Evolutionary conservation across 1,140 invertebrate genomes (phyloP).

Genomic region (Drosophila parabipectinata): DNA sequence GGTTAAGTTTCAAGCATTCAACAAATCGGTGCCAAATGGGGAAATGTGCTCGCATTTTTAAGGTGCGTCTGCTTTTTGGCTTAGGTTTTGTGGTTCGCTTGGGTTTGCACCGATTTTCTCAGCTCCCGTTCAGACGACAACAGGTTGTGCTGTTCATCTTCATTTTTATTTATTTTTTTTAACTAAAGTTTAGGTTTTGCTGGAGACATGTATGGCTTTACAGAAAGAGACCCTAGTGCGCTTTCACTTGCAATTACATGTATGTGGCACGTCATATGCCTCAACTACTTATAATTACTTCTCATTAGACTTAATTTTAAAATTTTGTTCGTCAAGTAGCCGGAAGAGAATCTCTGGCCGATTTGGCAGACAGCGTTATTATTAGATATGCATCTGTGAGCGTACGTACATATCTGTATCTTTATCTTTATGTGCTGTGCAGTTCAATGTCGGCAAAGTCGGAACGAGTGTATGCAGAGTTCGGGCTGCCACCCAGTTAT

Average conservation of each 20-base stretch:
- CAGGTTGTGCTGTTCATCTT: neutral
- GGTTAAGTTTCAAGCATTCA: neutral
- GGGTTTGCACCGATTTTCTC: constrained; percentile 12
- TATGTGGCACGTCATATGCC: constrained; percentile 37
- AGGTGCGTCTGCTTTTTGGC: constrained; percentile 4
- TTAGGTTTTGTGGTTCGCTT: neutral
- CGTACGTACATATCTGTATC: constrained; percentile 25
- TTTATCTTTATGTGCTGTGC: constrained; percentile 31
- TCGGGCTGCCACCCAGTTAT: constrained; percentile 58
- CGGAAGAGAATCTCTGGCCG: constrained; percentile 39
- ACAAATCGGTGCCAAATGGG: constrained; percentile 26
- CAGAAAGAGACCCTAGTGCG: neutral
- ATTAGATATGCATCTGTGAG: constrained; percentile 40
- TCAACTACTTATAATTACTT: constrained; percentile 23
- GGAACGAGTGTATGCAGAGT: constrained; percentile 46
- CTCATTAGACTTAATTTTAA: constrained; percentile 60
- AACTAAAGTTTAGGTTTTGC: neutral
- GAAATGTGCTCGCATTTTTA: constrained; percentile 19
- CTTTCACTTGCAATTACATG: constrained; percentile 59
- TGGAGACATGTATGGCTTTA: neutral
- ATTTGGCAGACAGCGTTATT: constrained; percentile 29
- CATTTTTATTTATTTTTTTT: neutral
- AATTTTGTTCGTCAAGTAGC: constrained; percentile 35
- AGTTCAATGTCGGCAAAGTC: constrained; percentile 65
- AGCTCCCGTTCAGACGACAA: constrained; percentile 3